Base-by-base conservation (phyloP, 2,888 invertebrate genomes). In the Eristalis tenax region DNA sequence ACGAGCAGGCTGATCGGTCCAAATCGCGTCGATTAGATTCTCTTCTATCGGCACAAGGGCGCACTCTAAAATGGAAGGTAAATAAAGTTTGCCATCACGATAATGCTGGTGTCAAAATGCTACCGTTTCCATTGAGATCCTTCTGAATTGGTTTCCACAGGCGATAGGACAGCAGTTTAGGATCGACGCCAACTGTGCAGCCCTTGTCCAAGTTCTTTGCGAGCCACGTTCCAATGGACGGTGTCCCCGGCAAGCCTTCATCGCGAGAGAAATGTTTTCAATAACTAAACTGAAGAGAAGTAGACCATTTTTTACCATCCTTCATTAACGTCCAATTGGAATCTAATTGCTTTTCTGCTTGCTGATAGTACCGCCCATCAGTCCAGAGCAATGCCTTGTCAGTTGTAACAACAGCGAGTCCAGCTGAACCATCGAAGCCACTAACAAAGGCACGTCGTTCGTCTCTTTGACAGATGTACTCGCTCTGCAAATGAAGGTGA, bases 281-380 rank as follows among this genome's bases (percentile, higher is more conserved):
- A 3, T 59, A 57, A 28, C 43, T 32, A n/a, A 26, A 13, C 15
- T 0, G 3, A 6, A n/a, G 35, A 4, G 13, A 65, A 40, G 18
- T 2, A 50, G 26, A 4, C 13, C 1, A 4, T 10, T 6, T 2
- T 50, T 59, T 90, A 93, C 96, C 96, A 91, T 96, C 96, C 92
- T 97, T 98, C 98, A 99, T 99, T 6, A 99, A 94, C 0, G 95
- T 96, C 99, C 99, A 99, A 61, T 94, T 94, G 0, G 94, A 91
- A 91, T 98, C 97, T 43, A 98, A 94, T 91, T 99, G 96, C 88
- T 96, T 94, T 18, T 94, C 94, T 0, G 98, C 99, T 94, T 99
- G 99, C 32, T 97, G 94, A 92, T 96, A 98, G 92, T 99, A 99
- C 8, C 99, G 94, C 0, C 99, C 99, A 93, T 99, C 99, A 0